Base-by-base conservation (phyloP, 2,888 invertebrate genomes). In the Gastrophysa polygoni region DNA sequence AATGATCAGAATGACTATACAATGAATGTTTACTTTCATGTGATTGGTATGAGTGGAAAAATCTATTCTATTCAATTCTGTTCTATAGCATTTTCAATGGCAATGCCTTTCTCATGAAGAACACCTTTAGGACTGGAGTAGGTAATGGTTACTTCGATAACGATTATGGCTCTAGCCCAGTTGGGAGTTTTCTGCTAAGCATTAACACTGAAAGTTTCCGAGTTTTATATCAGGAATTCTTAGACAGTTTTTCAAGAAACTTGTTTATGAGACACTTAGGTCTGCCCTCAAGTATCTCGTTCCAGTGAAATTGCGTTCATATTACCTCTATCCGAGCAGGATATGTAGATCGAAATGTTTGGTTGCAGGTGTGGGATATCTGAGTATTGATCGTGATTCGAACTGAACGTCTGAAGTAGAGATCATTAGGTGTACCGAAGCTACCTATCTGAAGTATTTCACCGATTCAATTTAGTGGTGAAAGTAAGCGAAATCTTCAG, bases 141-240 rank as follows among this genome's bases (percentile, higher is more conserved):
- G 32, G 57, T 50, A 57, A 57, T 43, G 14, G 50, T 50, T 50
- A 50, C 48, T 50, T 18, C 57, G 49, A 28, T 57, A 57, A 57
- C 50, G 57, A 38, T 57, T 50, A 57, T 24, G 49, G 50, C 43
- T 38, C 11, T 38, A 57, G 57, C 34, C 21, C 29, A 43, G 38
- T 17, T 43, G 34, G 16, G 57, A 49, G 34, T 49, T 6, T 16
- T 34, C 48, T 32, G 8, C 11, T 21, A 14, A 38, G 50, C 43
- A 57, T 57, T 57, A 49, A 20, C 18, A 18, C 38, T 24, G 28
- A 16, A 38, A 49, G 43, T 57, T 49, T 21, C 17, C 38, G 14
- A 24, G 49, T 29, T 49, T 57, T 43, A 38, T 57, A 14, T 57
- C 20, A 32, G 29, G 29, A 49, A 29, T n/a, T 29, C 51, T 29